Percentiles rank a stretch among this genome's conserved stretches.
These are phyloP conservation scores for Paramisgurnus dabryanus DNA, from an alignment of 2,113 vertebrate genomes.

Conservation along the genomic window DNA sequence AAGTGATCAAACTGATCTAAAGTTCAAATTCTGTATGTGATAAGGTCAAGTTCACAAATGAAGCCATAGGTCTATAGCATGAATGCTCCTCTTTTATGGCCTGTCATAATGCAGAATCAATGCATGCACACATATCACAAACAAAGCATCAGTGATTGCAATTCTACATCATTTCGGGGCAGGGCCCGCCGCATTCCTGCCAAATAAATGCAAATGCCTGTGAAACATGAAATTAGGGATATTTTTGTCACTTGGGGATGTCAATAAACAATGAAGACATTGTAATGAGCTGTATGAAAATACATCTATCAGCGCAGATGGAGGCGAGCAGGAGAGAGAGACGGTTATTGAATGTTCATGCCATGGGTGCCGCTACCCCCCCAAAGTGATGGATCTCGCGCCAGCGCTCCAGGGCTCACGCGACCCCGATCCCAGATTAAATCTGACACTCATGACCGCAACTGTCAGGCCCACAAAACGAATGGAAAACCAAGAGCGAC, in stretches of 20 bases:
- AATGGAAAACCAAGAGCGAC: conserved; percentile 65
- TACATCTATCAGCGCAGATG: conserved; percentile 54
- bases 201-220: conserved; percentile 51
- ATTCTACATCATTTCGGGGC: conserved; percentile 55
- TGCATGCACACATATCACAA: conserved; percentile 53
- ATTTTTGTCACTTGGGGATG: conserved; percentile 52
- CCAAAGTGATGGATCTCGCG: conserved; percentile 67
- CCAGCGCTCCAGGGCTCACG: conserved; percentile 61
- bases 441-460: conserved; percentile 70
- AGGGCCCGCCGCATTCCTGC: conserved; percentile 49
- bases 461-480: conserved; percentile 65
- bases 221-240: conserved; percentile 47
- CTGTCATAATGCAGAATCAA: conserved; percentile 54
- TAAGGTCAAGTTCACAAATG: not conserved
- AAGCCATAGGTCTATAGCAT: not conserved
- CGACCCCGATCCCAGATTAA: conserved; percentile 72
- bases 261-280: conserved; percentile 55
- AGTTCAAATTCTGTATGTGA: too few relatives aligned
- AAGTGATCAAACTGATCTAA: too few relatives aligned
- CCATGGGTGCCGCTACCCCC: conserved; percentile 60
- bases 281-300: conserved; percentile 55
- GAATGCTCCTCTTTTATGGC: not conserved
- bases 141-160: conserved; percentile 58
- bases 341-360: conserved; percentile 70
- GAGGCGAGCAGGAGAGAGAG: conserved; percentile 52